phyloP scores from a whole-genome alignment of 2,888 invertebrate species.

The Abrostola triplasia region DNA sequence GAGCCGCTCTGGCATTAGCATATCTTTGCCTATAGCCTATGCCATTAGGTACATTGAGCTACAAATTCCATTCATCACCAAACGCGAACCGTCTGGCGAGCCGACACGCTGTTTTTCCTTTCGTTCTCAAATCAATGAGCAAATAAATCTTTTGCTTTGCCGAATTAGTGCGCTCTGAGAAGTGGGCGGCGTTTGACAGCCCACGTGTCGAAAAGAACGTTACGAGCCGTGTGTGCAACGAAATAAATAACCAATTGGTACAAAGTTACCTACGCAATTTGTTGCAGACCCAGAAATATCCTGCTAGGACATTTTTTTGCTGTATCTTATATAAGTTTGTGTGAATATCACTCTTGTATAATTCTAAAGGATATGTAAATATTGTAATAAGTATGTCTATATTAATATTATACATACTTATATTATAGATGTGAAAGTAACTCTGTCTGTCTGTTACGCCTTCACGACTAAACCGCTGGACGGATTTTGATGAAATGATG shows the following conservation, averaged over 20 bases:
- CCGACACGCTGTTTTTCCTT: conserved; percentile 18
- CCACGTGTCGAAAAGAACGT: conserved; percentile 5
- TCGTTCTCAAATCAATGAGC: conserved; percentile 22
- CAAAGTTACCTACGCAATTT: conserved; percentile 5
- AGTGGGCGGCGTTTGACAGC: conserved; percentile 24
- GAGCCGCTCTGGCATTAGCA: too few species aligned
- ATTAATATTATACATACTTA: too few species aligned
- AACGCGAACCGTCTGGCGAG: conserved; percentile 26
- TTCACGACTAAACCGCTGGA: too few species aligned
- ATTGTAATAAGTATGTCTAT: too few species aligned
- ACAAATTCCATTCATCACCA: conserved; percentile 19
- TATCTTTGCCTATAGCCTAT: neutral
- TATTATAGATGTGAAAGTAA: too few species aligned
- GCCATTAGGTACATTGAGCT: neutral
- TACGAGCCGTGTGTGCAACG: conserved; percentile 4
- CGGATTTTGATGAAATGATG: too few species aligned
- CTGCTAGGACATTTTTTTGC: neutral
- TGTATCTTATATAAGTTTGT: neutral
- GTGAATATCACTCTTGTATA: too few species aligned
- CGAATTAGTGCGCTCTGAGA: conserved; percentile 19
- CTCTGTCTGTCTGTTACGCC: too few species aligned
- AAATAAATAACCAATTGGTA: conserved; percentile 22
- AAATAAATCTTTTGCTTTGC: conserved; percentile 28
- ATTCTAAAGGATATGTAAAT: too few species aligned
- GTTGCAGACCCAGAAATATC: conserved; percentile 6